These are phyloP conservation scores for Microdon myrmicae DNA, from an alignment of 2,888 invertebrate species.

Conservation along the genomic window DNA sequence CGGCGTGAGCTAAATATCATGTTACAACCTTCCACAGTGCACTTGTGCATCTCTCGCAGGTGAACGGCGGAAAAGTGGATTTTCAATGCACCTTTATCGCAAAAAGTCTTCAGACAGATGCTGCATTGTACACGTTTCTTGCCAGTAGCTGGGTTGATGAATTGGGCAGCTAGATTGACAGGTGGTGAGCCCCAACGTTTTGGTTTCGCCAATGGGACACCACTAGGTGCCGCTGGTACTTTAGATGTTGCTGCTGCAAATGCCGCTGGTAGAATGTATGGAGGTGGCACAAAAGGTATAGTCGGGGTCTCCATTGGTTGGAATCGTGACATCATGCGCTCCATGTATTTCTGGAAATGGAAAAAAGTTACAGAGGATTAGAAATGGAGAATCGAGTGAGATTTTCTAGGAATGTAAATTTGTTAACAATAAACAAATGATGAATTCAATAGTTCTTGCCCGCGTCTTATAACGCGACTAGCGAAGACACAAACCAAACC, in stretches of 20 bases:
- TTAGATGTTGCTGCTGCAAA: conserved; percentile 49
- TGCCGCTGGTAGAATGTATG: conserved; percentile 63
- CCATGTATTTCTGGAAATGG: conserved; percentile 56
- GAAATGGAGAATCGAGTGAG: conserved; percentile 6
- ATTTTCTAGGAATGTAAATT: neutral
- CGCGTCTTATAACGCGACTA: no score
- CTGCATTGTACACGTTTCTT: conserved; percentile 98
- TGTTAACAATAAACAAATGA: no score
- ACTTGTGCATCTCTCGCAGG: conserved; percentile 97
- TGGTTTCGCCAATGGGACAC: conserved; percentile 59
- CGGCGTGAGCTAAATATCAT: conserved; percentile 98
- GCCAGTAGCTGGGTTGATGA: conserved; percentile 89
- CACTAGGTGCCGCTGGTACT: conserved; percentile 50
- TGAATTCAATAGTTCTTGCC: no score
- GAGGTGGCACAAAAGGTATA: conserved; percentile 61
- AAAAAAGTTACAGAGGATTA: conserved; percentile 15
- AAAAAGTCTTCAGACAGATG: conserved; percentile 97
- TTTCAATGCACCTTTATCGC: conserved; percentile 98
- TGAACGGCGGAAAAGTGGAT: conserved; percentile 99
- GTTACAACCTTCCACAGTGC: conserved; percentile 96
- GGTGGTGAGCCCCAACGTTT: conserved; percentile 78
- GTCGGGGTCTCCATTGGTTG: conserved; percentile 53
- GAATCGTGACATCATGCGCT: conserved; percentile 62
- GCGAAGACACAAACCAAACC: no score
- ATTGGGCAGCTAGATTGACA: conserved; percentile 84